Conservation (phyloP, 1,140 invertebrate species). For the Trachelipus rathkii region DNA sequence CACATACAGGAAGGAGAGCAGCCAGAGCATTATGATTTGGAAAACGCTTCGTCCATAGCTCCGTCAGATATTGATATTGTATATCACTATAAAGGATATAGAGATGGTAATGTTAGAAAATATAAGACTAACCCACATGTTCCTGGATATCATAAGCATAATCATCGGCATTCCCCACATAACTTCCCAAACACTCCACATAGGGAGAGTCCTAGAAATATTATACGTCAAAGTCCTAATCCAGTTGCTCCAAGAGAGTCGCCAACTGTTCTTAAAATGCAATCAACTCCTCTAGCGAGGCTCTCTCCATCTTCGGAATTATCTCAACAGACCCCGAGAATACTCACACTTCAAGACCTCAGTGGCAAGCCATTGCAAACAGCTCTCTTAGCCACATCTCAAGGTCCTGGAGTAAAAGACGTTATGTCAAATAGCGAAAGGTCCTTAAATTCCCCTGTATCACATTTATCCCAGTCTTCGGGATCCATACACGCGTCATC, state of each 20-base stretch:
- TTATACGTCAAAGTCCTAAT: slow-evolving; percentile 48
- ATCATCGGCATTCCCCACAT: slow-evolving; percentile 50
- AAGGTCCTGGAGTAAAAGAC: slow-evolving; percentile 52
- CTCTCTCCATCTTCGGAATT: slow-evolving; percentile 86
- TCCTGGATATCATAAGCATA: slow-evolving; percentile 49
- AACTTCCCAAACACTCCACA: slow-evolving; percentile 58
- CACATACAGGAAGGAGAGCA: slow-evolving; percentile 65
- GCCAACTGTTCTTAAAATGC: slow-evolving; percentile 56
- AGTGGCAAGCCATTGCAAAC: slow-evolving; percentile 86
- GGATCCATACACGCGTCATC: slow-evolving; percentile 50
- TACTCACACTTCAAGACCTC: slow-evolving; percentile 86
- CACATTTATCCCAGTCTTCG: slow-evolving; percentile 76
- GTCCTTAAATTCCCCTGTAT: slow-evolving; percentile 82
- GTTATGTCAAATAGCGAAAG: slow-evolving; percentile 76
- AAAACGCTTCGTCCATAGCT: slow-evolving; percentile 94
- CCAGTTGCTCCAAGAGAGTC: slow-evolving; percentile 46
- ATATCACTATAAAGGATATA: slow-evolving; percentile 90
- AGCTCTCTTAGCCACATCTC: slow-evolving; percentile 78
- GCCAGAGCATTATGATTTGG: slow-evolving; percentile 92
- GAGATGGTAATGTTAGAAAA: slow-evolving; percentile 72
- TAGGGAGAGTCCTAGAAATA: slow-evolving; percentile 54
- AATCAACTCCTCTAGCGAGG: slow-evolving; percentile 82
- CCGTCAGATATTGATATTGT: slow-evolving; percentile 95
- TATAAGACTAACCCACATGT: slow-evolving; percentile 60
- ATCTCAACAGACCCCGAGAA: slow-evolving; percentile 82